phyloP scores from a whole-genome alignment of 2,797 vertebrate genomes.

The Manis crassicaudata region DNA sequence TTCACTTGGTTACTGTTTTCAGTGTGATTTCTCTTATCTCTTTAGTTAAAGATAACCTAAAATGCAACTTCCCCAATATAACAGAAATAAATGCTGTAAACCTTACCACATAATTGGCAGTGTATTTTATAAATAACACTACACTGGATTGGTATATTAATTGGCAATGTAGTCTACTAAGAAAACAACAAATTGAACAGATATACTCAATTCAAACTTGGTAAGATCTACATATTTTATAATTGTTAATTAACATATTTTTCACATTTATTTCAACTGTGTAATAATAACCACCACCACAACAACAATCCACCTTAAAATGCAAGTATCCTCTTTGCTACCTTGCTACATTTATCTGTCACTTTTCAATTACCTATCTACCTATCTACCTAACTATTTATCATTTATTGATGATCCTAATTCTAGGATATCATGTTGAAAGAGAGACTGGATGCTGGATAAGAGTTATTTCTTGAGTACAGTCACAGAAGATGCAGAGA shows the following conservation, averaged over 20 bases:
- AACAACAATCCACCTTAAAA: constrained; percentile 20
- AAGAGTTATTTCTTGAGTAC: neutral
- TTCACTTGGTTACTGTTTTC: neutral
- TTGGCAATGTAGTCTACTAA: neutral
- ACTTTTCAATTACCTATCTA: neutral
- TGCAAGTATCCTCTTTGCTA: neutral
- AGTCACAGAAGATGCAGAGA: neutral
- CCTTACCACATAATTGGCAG: neutral
- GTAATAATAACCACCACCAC: neutral
- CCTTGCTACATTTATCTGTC: neutral
- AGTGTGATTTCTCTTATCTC: neutral
- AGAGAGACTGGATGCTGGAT: neutral
- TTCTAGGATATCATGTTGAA: neutral
- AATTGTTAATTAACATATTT: neutral
- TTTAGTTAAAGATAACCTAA: neutral
- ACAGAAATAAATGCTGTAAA: neutral
- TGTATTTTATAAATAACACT: neutral
- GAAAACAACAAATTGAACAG: neutral
- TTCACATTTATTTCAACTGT: neutral
- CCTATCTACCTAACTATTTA: neutral
- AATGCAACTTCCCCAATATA: neutral
- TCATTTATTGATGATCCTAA: neutral
- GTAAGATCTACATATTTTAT: neutral
- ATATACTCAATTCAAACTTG: neutral
- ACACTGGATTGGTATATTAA: neutral